These are phyloP conservation scores for Oedothorax gibbosus DNA, from an alignment of 1,140 invertebrate species.

Conservation along the genomic window DNA sequence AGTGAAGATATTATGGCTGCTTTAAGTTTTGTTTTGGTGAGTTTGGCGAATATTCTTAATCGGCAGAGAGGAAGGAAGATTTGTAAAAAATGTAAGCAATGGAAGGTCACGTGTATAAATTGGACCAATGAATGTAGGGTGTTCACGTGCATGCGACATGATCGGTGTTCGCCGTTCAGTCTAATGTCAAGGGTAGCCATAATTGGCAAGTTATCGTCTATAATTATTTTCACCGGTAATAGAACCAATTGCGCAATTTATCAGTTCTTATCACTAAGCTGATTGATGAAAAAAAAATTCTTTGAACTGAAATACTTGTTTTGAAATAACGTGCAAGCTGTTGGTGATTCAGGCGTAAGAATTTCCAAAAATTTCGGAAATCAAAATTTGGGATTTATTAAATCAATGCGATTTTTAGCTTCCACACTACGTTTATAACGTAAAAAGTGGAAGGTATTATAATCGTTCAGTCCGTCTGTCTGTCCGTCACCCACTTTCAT, in stretches of 20 bases:
- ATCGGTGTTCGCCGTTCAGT: constrained; percentile 34
- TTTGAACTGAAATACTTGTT: not conserved
- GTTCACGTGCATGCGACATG: constrained; percentile 55
- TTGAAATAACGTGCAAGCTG: not conserved
- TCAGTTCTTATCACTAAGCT: not conserved
- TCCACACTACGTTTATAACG: not conserved
- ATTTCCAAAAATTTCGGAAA: not conserved
- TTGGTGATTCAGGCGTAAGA: not conserved
- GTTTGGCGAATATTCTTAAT: no score
- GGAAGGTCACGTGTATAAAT: constrained; percentile 15
- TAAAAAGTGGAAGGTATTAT: no score
- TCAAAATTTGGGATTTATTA: not conserved
- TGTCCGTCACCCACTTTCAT: no score
- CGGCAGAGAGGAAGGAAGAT: constrained; percentile 4
- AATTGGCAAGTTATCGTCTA: not conserved
- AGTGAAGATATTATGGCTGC: no score
- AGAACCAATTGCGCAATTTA: constrained; percentile 21
- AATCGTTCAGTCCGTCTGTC: no score
- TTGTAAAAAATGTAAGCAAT: constrained; percentile 28
- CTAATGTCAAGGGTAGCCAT: not conserved
- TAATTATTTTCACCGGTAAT: not conserved
- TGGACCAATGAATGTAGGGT: constrained; percentile 19
- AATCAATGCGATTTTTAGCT: not conserved
- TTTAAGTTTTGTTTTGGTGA: no score
- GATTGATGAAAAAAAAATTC: not conserved